These are phyloP conservation scores for Pentalonia nigronervosa DNA, from an alignment of 1,140 invertebrate species.

Conservation along the genomic window DNA sequence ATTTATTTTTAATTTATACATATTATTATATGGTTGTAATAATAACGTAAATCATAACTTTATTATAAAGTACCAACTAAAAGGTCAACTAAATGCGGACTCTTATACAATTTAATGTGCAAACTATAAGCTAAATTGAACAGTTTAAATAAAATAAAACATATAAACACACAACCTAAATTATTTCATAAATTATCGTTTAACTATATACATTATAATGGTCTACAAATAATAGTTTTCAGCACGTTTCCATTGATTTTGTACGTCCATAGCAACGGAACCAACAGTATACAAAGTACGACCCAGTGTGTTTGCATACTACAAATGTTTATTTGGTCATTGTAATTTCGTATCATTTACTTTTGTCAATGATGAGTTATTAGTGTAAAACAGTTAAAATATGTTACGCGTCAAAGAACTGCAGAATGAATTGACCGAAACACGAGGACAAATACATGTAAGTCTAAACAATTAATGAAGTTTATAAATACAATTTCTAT, in stretches of 20 bases:
- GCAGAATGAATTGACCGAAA: not conserved
- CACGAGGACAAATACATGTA: not conserved
- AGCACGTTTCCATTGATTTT: constrained; percentile 1
- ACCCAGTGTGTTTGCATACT: not conserved
- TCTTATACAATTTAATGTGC: not conserved
- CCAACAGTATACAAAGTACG: not conserved
- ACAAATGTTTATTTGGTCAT: not conserved
- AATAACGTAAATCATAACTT: not conserved
- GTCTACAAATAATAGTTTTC: not conserved
- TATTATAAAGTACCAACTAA: not conserved
- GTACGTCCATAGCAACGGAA: constrained; percentile 5
- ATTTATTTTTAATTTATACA: too few relatives aligned
- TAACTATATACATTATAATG: not conserved
- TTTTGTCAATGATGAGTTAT: not conserved
- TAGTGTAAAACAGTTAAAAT: not conserved
- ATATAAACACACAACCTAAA: not conserved
- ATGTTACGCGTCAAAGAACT: not conserved
- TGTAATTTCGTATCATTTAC: not conserved
- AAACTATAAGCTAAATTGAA: not conserved
- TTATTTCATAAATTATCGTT: not conserved
- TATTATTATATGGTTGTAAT: not conserved
- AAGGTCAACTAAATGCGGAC: not conserved
- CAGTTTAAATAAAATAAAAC: not conserved
- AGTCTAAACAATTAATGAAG: not conserved
- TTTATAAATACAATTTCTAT: not conserved